Evolutionary conservation across 64 coral and sea anemone genomes (phyloP).

Genomic region (Cladopsammia gracilis): DNA sequence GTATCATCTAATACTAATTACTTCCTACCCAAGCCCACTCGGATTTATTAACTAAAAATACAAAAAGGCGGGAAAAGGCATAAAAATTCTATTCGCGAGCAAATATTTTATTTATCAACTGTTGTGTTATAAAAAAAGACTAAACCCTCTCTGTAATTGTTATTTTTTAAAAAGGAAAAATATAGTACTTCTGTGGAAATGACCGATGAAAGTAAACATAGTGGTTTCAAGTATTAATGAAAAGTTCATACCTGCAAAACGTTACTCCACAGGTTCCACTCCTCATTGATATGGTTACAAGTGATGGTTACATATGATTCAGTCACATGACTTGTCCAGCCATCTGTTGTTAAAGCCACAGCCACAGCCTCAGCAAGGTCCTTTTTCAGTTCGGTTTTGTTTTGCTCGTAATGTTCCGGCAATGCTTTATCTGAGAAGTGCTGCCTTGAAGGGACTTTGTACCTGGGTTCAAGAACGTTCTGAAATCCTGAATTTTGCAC

Average conservation of each 20-base stretch:
- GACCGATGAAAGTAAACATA: background rate
- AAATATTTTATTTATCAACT: no score
- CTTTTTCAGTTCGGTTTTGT: constrained; percentile 1
- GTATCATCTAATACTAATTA: no score
- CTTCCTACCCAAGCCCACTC: no score
- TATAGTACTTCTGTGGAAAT: no score
- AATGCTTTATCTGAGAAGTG: constrained; percentile 30
- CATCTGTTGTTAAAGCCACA: constrained; percentile 64
- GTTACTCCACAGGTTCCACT: constrained; percentile 41
- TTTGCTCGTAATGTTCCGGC: constrained; percentile 26
- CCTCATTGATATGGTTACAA: constrained; percentile 49
- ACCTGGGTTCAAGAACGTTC: constrained; percentile 17
- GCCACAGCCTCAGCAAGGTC: constrained; percentile 21
- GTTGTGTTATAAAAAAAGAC: no score
- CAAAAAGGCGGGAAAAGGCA: no score
- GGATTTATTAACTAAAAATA: no score
- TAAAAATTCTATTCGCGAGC: no score
- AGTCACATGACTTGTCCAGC: constrained; percentile 48
- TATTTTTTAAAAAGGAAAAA: constrained; percentile 13
- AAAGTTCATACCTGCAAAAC: constrained; percentile 41
- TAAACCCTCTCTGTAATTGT: no score
- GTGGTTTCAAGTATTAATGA: background rate
- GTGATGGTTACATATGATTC: constrained; percentile 64
- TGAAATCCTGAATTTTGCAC: constrained; percentile 16
- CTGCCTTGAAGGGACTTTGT: constrained; percentile 29